Percentiles rank a stretch among this genome's conserved stretches.
Conservation (phyloP, 1,140 invertebrate species). For the Leptinotarsa defecta region DNA sequence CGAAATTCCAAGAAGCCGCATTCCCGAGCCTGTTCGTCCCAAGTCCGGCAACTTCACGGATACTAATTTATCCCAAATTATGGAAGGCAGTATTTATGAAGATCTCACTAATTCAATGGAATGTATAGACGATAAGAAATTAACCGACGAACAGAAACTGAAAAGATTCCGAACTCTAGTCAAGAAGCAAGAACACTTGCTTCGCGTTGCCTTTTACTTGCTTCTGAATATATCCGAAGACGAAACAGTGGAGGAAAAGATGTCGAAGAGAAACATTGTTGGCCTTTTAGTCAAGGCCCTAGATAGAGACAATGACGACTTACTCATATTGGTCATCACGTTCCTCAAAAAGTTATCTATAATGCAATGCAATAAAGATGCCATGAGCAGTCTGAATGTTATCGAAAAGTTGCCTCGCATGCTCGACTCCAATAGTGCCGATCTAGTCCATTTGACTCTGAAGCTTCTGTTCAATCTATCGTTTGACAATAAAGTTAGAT, state of each 20-base stretch:
- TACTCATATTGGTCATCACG: constrained; percentile 88
- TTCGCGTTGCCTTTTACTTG: constrained; percentile 88
- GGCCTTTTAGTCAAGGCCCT: constrained; percentile 85
- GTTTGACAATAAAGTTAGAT: constrained; percentile 88
- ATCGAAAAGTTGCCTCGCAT: constrained; percentile 77
- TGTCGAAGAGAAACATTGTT: constrained; percentile 92
- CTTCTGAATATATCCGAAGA: constrained; percentile 95
- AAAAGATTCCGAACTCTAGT: constrained; percentile 52
- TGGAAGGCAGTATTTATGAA: constrained; percentile 66
- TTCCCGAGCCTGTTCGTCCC: constrained; percentile 68
- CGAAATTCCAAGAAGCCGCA: constrained; percentile 68
- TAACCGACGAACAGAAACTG: constrained; percentile 57
- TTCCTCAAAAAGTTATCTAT: constrained; percentile 96
- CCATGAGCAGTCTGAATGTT: constrained; percentile 76
- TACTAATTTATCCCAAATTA: constrained; percentile 51
- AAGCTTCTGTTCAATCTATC: constrained; percentile 94
- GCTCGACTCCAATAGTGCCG: constrained; percentile 73
- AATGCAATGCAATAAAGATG: constrained; percentile 92
- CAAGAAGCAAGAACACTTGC: constrained; percentile 90
- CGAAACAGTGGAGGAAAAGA: constrained; percentile 93
- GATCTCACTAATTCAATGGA: constrained; percentile 66
- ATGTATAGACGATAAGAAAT: constrained; percentile 82
- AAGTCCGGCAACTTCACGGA: constrained; percentile 70
- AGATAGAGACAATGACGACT: constrained; percentile 82
- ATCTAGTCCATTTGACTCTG: constrained; percentile 86